phyloP scores from a whole-genome alignment of 2,888 invertebrate genomes.

The Phalangium opilio region DNA sequence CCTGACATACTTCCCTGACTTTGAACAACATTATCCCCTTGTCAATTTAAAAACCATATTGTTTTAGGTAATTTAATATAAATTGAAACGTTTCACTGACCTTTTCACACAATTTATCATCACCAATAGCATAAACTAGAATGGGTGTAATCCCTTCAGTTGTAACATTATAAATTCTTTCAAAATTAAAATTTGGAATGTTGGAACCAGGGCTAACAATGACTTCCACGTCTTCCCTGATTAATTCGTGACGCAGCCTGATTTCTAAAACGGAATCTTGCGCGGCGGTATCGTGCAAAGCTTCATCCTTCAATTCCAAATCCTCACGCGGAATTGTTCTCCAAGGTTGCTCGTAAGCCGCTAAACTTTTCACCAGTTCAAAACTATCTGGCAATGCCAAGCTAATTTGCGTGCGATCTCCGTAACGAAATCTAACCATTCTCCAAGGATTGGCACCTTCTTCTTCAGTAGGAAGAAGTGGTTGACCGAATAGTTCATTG shows the following conservation, averaged over 20 bases:
- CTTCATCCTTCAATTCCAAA: slow-evolving; percentile 24
- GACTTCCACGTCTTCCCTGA: slow-evolving; percentile 55
- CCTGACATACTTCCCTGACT: no score
- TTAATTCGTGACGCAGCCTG: slow-evolving; percentile 48
- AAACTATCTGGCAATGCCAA: slow-evolving; percentile 33
- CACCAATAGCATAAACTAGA: neutral
- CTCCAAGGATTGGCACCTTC: slow-evolving; percentile 14
- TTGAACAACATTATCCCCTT: no score
- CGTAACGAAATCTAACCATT: slow-evolving; percentile 34
- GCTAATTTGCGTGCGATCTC: slow-evolving; percentile 27
- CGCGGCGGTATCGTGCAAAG: neutral
- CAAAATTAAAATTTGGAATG: neutral
- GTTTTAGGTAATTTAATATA: no score
- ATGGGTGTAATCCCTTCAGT: neutral
- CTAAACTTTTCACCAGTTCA: slow-evolving; percentile 49
- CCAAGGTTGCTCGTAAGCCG: slow-evolving; percentile 51
- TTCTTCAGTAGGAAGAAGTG: slow-evolving; percentile 42
- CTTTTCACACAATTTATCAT: neutral
- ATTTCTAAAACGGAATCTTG: slow-evolving; percentile 45
- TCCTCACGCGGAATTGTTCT: slow-evolving; percentile 50
- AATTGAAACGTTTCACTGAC: no score
- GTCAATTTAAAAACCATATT: no score
- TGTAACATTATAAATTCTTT: neutral
- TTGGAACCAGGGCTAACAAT: slow-evolving; percentile 39
- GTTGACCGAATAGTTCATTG: slow-evolving; percentile 51